These are phyloP conservation scores for Heterohyrax brucei DNA, from an alignment of 2,797 vertebrate genomes.

Conservation along the genomic window DNA sequence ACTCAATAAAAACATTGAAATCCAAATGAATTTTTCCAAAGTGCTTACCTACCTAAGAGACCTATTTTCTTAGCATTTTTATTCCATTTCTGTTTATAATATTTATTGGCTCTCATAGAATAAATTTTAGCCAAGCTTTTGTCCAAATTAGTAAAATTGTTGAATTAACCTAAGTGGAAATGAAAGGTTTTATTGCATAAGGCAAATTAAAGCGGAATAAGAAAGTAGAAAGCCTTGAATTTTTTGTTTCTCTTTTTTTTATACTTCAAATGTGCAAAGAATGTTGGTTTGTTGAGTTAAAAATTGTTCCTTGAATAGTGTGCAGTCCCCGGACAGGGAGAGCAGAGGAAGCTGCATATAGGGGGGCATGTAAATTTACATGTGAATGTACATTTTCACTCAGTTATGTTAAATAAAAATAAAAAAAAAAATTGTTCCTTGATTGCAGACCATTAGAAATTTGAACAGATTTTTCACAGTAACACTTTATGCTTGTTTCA, in stretches of 20 bases:
- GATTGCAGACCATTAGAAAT: background rate
- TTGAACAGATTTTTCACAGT: background rate
- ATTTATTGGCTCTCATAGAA: constrained; percentile 18
- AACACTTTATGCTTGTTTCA: constrained; percentile 13
- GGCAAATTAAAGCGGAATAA: constrained; percentile 34
- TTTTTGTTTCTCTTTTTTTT: constrained; percentile 29
- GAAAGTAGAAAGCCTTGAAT: background rate
- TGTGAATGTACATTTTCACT: no score
- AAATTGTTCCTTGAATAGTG: background rate
- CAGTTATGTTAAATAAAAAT: no score
- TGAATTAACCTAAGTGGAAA: background rate
- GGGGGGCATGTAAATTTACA: no score
- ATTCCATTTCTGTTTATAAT: constrained; percentile 20
- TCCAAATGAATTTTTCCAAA: background rate
- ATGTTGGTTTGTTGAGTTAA: background rate
- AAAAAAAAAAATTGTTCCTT: background rate
- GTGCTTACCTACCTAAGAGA: background rate
- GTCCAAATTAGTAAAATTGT: constrained; percentile 26
- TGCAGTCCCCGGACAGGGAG: no score
- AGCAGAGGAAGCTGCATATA: no score
- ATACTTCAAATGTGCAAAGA: background rate
- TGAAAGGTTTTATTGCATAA: constrained; percentile 8
- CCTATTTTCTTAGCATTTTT: constrained; percentile 45
- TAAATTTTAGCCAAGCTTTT: constrained; percentile 9
- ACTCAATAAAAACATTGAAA: background rate